Evolutionary conservation across 2,888 invertebrate species (phyloP), one percentile per base, ranked within the genome.

Genomic region (Syrista parreyssii): DNA sequence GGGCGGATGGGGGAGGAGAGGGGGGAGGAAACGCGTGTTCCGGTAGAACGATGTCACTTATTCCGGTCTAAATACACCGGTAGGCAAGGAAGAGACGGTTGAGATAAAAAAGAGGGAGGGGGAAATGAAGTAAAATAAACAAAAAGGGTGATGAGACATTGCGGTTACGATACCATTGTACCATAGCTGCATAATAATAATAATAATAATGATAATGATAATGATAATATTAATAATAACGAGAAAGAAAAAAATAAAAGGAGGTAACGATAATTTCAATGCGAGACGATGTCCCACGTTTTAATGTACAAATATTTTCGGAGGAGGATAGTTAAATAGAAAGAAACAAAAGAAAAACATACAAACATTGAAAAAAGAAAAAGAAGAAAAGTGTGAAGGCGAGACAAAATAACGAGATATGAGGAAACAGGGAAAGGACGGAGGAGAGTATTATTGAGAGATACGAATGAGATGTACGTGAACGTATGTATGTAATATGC

Each of bases 231-330:
- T 34, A 34, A 34, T 34, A 34, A 34, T 34, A 9, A 34, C 6
- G 9, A 34, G 34, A 9, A 9, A 40, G 6, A 23, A 35, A 40
- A 55, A 55, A 55, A 55, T 55, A 88, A 88, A 86, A 88, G 88
- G 89, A 75, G 83, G 80, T 87, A 86, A 88, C 80, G 83, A 85
- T 87, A 87, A 89, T 88, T 88, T 85, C 85, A 86, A 87, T 88
- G 88, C 88, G 87, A 89, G 83, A 85, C 84, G 83, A 86, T 31
- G 78, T 87, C 89, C 89, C 88, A 88, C 87, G 86, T 87, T 90
- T 89, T 86, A 88, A 89, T 89, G 90, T 89, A 89, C 89, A 89
- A 88, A 89, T 89, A 89, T 89, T 89, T 89, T 89, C 89, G 86
- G 89, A 85, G 83, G 87, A 87, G 55, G 85, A 84, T 88, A 87